Conservation (phyloP, 2,888 invertebrate genomes). For the Pantelozetes paolii region DNA sequence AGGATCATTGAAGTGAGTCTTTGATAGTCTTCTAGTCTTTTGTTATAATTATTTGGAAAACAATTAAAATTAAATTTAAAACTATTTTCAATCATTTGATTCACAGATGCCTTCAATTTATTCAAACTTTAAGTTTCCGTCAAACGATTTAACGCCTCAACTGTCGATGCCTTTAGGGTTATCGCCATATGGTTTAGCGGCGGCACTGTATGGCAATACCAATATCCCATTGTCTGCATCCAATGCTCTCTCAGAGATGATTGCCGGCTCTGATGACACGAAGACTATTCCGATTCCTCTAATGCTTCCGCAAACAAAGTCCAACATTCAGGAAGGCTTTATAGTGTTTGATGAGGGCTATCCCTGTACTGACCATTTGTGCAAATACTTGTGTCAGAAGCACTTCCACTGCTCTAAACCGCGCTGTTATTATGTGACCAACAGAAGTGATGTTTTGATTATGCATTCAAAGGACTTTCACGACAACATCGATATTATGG, state of each 20-base stretch:
- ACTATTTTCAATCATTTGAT: constrained; percentile 16
- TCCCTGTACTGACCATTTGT: constrained; percentile 70
- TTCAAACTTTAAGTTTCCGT: constrained; percentile 86
- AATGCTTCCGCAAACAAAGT: constrained; percentile 45
- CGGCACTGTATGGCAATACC: constrained; percentile 27
- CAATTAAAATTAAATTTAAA: neutral
- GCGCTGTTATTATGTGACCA: constrained; percentile 75
- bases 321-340: constrained; percentile 52
- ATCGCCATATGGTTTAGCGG: constrained; percentile 36
- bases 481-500: constrained; percentile 71
- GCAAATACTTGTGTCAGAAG: constrained; percentile 64
- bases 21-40: neutral
- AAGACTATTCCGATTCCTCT: constrained; percentile 42
- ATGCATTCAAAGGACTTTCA: constrained; percentile 82
- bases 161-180: constrained; percentile 20
- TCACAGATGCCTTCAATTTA: constrained; percentile 75
- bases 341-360: constrained; percentile 51
- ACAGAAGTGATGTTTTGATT: constrained; percentile 69
- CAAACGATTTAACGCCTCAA: constrained; percentile 50
- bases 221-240: constrained; percentile 33
- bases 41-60: neutral
- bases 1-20: constrained; percentile 15
- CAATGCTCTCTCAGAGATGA: constrained; percentile 27
- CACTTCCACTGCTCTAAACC: constrained; percentile 82
- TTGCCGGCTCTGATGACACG: constrained; percentile 20